Evolutionary conservation across 2,888 invertebrate species (phyloP).

Genomic region (Dasysyrphus tricinctus): DNA sequence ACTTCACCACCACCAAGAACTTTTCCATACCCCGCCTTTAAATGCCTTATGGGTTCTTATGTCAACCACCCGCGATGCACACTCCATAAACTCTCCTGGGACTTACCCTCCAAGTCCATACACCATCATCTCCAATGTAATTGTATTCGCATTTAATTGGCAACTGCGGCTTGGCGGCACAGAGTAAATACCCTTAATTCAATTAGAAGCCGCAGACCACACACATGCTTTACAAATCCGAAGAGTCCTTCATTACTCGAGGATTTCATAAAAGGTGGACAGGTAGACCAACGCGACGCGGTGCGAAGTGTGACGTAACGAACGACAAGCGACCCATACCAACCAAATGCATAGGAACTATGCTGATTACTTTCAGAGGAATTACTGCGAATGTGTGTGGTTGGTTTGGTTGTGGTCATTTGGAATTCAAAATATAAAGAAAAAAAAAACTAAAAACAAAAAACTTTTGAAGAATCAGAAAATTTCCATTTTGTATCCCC

Average conservation of each 20-base stretch:
- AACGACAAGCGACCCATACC: neutral
- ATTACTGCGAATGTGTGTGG: slow-evolving; percentile 37
- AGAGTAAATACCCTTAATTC: slow-evolving; percentile 71
- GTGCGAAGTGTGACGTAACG: no score
- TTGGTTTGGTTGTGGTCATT: slow-evolving; percentile 59
- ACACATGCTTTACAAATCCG: slow-evolving; percentile 61
- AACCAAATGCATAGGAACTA: neutral
- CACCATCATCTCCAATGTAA: slow-evolving; percentile 48
- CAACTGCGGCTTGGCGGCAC: slow-evolving; percentile 71
- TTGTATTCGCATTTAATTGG: slow-evolving; percentile 73
- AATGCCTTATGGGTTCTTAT: slow-evolving; percentile 21
- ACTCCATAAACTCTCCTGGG: neutral
- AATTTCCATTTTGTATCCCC: slow-evolving; percentile 4
- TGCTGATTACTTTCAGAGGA: slow-evolving; percentile 45
- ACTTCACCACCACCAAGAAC: neutral
- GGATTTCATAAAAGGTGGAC: slow-evolving; percentile 6
- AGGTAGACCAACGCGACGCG: neutral
- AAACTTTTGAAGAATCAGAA: slow-evolving; percentile 36
- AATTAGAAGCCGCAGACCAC: slow-evolving; percentile 74
- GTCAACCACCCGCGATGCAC: slow-evolving; percentile 30
- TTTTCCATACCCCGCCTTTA: neutral
- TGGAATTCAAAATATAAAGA: slow-evolving; percentile 56
- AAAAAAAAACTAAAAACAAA: neutral
- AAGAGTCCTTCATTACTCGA: slow-evolving; percentile 63
- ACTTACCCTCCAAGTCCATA: neutral